Evolutionary conservation across 2,113 vertebrate genomes (phyloP).

Genomic region (Anolis carolinensis): DNA sequence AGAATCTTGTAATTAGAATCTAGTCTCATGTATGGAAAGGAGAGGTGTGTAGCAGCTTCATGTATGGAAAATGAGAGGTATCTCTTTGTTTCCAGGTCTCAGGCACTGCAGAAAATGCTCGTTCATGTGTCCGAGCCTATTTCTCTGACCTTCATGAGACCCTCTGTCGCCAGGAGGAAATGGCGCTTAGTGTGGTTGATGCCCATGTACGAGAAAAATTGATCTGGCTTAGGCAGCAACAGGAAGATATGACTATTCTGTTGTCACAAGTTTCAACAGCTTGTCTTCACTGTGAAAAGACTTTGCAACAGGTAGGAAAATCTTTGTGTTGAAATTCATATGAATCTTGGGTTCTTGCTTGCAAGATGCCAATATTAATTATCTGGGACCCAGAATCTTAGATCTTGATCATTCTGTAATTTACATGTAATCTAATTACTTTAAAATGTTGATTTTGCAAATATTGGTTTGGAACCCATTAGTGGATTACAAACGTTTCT

Average conservation of each 20-base stretch:
- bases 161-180: constrained; percentile 96
- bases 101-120: constrained; percentile 94
- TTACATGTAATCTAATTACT: neutral
- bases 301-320: constrained; percentile 91
- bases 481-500: neutral
- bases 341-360: neutral
- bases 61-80: too few relatives aligned
- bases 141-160: constrained; percentile 98
- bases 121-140: constrained; percentile 96
- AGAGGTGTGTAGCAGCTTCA: too few relatives aligned
- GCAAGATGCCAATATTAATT: neutral
- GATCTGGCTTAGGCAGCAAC: constrained; percentile 97
- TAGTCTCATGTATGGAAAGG: neutral
- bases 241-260: constrained; percentile 98
- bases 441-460: neutral
- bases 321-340: neutral
- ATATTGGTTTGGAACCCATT: neutral
- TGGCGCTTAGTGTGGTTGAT: constrained; percentile 97
- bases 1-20: constrained; percentile 12
- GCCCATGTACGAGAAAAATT: constrained; percentile 94
- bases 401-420: neutral
- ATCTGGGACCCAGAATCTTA: neutral
- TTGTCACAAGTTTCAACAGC: constrained; percentile 97
- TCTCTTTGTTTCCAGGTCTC: constrained; percentile 80
- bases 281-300: constrained; percentile 98